These are phyloP conservation scores for Hypomecis punctinalis DNA, from an alignment of 2,888 invertebrate species.

Conservation along the genomic window DNA sequence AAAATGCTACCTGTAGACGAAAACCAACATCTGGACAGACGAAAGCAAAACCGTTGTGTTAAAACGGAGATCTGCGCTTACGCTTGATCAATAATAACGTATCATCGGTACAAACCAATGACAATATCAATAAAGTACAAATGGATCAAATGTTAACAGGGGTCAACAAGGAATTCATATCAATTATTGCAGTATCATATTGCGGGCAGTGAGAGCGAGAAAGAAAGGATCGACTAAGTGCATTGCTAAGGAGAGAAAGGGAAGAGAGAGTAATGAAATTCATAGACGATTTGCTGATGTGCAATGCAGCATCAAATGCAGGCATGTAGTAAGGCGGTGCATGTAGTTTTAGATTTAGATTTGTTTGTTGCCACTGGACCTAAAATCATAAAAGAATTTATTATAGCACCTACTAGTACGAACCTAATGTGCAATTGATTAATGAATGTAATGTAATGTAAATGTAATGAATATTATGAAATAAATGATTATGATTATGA, in stretches of 20 bases:
- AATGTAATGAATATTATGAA: no score
- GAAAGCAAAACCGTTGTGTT: no score
- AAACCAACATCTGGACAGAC: no score
- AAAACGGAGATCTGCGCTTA: no score
- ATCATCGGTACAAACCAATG: background rate
- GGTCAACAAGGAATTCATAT: constrained; percentile 45
- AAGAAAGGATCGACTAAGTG: constrained; percentile 35
- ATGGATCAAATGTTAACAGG: constrained; percentile 37
- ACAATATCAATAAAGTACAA: constrained; percentile 10
- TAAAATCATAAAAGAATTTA: no score
- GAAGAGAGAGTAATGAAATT: constrained; percentile 56
- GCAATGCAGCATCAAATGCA: constrained; percentile 36
- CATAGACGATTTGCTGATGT: constrained; percentile 47
- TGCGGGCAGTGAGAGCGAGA: constrained; percentile 27
- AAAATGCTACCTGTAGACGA: no score
- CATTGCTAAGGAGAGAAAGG: constrained; percentile 50
- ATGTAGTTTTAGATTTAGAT: background rate
- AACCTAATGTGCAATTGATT: no score
- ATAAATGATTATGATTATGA: no score
- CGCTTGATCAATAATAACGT: no score
- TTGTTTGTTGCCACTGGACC: no score
- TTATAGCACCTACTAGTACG: no score
- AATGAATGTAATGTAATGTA: no score
- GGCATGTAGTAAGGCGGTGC: constrained; percentile 48
- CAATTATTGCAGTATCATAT: constrained; percentile 44